Evolutionary conservation across 1,140 invertebrate genomes (phyloP), one percentile per base, ranked within the genome.

Genomic region (Asbolus verrucosus): DNA sequence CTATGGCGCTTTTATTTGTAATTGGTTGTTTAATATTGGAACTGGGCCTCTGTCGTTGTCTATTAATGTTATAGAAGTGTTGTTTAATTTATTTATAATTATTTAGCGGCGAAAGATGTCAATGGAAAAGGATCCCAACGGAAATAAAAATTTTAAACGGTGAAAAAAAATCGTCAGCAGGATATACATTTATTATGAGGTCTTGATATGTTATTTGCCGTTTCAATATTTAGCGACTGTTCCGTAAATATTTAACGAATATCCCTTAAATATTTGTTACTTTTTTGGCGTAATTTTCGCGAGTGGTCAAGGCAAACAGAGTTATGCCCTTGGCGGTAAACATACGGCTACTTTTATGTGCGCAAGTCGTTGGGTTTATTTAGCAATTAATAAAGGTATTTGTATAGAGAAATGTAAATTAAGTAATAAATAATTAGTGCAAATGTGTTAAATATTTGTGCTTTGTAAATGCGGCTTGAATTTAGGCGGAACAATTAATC

Each of bases 361-460:
- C 41, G 19, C 46, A 54, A 54, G 21, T 54, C n/a, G 24, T 54
- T 14, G 46, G 16, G 46, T 54, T 54, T 54, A 54, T 54, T 14
- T 21, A 54, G 46, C 46, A 54, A 54, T 54, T 54, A 54, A 54
- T 54, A 54, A 54, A 21, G 46, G 46, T 54, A 54, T 54, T 54
- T 54, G 46, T 54, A 54, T 14, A 54, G 46, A 54, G 46, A 24
- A 54, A 54, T 54, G 46, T 54, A 54, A 54, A 54, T 54, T n/a
- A 54, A 54, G 46, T 54, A 21, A 54, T 54, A 54, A 54, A 54
- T 54, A 54, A 54, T 54, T 54, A 27, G 11, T 21, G 46, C 46
- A 54, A 54, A 54, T 8, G 46, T 13, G 46, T 54, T 54, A 54
- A 54, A 54, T 54, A 54, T 54, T 54, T 54, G 46, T 13, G 46